phyloP scores from a whole-genome alignment of 2,797 vertebrate genomes.

The Phoeniculus purpureus region DNA sequence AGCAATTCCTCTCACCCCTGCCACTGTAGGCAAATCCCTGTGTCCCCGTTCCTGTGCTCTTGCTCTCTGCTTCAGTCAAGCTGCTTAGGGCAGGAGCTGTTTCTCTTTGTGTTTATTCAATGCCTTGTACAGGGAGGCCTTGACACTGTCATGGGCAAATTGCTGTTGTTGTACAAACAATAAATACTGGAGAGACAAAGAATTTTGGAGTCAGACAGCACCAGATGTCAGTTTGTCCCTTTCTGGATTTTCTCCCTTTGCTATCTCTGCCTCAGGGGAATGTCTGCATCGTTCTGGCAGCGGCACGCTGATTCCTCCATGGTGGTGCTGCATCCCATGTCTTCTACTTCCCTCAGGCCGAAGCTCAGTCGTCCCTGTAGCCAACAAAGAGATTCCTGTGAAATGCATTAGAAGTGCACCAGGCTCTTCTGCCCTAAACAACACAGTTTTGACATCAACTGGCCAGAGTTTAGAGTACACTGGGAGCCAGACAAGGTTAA shows the following conservation, averaged over 20 bases:
- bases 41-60: background rate
- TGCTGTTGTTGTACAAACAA: background rate
- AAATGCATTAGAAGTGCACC: background rate
- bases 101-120: background rate
- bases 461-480: background rate
- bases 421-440: background rate
- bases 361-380: background rate
- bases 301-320: background rate
- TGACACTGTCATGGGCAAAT: background rate
- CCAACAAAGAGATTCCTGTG: background rate
- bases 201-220: background rate
- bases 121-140: background rate
- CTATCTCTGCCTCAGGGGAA: background rate
- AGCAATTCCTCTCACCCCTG: background rate
- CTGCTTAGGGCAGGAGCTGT: background rate
- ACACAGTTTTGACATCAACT: background rate
- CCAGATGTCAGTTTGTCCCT: background rate
- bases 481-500: background rate
- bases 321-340: rapidly evolving
- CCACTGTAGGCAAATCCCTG: background rate
- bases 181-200: background rate
- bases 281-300: rapidly evolving
- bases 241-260: background rate
- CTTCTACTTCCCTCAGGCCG: background rate
- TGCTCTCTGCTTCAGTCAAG: background rate